Conservation (phyloP, 2,113 vertebrate genomes). For the Xenotilapia leptura region DNA sequence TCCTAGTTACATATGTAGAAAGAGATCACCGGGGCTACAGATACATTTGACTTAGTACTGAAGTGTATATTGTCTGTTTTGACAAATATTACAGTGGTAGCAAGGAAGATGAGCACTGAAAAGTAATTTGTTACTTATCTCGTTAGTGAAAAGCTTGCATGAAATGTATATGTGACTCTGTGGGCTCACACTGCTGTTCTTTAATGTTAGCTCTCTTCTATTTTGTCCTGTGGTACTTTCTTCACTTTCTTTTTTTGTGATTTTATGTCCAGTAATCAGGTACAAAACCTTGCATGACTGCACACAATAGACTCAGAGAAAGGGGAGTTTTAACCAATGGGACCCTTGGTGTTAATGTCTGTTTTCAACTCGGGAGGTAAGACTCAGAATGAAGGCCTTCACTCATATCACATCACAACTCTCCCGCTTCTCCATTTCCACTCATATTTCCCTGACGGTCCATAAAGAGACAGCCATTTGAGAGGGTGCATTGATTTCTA, state of each 20-base stretch:
- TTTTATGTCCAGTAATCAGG: constrained; percentile 57
- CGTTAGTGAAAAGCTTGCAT: background rate
- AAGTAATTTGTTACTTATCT: background rate
- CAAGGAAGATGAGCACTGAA: background rate
- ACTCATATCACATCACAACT: constrained; percentile 52
- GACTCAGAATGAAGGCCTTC: constrained; percentile 54
- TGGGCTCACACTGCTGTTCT: background rate
- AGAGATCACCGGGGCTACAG: background rate
- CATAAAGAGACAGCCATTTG: constrained; percentile 71
- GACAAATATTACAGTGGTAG: background rate
- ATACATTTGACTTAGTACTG: background rate
- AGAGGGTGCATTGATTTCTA: constrained; percentile 71
- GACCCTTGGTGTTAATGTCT: constrained; percentile 53
- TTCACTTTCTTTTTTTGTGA: constrained; percentile 23
- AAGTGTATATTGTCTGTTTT: background rate
- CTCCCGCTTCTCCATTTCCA: constrained; percentile 49
- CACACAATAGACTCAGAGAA: constrained; percentile 47
- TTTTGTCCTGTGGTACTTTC: background rate
- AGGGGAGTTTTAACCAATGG: constrained; percentile 52
- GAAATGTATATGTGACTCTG: background rate
- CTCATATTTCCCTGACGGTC: constrained; percentile 68
- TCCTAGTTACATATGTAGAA: background rate
- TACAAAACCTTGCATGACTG: constrained; percentile 32
- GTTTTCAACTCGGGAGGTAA: constrained; percentile 44
- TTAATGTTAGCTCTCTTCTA: background rate